Conservation (phyloP, 64 coral and sea anemone species). For the Porites lutea region DNA sequence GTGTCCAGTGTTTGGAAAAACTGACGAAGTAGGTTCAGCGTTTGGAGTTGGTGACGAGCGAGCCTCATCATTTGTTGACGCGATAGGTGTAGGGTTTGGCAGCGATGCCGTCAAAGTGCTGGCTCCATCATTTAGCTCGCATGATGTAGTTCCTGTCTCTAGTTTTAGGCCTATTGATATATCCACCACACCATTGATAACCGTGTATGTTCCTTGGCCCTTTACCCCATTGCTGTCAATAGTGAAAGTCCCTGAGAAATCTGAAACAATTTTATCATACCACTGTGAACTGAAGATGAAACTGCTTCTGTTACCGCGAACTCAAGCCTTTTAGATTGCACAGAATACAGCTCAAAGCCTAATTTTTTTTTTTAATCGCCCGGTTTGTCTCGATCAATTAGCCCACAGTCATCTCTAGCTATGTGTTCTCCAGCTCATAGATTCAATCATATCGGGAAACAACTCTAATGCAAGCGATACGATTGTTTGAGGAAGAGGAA, state of each 20-base stretch:
- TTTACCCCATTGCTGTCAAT: background rate
- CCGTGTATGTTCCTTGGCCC: background rate
- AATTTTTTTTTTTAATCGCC: too few relatives aligned
- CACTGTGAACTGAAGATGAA: background rate
- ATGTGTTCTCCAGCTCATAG: too few relatives aligned
- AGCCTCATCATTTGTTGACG: background rate
- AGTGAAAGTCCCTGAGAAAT: constrained; percentile 1
- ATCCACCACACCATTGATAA: background rate
- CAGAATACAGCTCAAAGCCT: too few relatives aligned
- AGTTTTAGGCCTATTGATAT: background rate
- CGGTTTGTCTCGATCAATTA: too few relatives aligned
- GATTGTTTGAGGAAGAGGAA: too few relatives aligned
- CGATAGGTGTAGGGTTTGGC: background rate
- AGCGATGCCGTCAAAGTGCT: background rate
- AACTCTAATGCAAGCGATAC: too few relatives aligned
- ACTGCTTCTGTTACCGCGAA: background rate
- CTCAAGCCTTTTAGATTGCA: too few relatives aligned
- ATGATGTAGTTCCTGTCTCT: background rate
- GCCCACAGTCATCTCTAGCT: too few relatives aligned
- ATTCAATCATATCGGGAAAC: too few relatives aligned
- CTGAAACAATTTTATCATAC: background rate
- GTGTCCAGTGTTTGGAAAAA: background rate
- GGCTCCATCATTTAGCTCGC: background rate
- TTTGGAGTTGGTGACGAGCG: background rate
- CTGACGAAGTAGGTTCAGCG: background rate